Base-by-base conservation (phyloP, 1,140 invertebrate species). In the Anadara kagoshimensis region DNA sequence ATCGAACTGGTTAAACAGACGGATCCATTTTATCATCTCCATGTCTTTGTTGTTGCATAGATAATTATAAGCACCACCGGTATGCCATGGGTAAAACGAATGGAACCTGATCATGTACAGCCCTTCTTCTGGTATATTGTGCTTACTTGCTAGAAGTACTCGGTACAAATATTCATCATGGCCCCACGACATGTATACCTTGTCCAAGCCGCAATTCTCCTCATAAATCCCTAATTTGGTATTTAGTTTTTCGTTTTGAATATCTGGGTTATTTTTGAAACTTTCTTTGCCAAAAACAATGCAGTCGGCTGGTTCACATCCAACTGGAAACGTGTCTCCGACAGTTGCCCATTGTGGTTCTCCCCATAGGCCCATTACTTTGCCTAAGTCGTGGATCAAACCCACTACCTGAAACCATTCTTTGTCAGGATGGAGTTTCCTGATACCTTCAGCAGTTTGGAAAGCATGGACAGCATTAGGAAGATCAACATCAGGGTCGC, bases 331-430 rank as follows among this genome's bases (percentile, higher is more conserved):
- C 0, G 97, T 99, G 88, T 99, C 98, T 0, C 97, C 97, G 11
- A 98, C 96, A 1, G 97, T 95, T 18, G 95, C 95, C 96, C 96
- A 99, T 86, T 89, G 88, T 10, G 96, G 95, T 87, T 98, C 97
- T 24, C 92, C 94, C 87, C 95, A 97, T 82, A 98, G 94, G 4
- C 95, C 96, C 96, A 99, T 97, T 5, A 97, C 90, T 57, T 87
- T 87, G 67, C 97, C 97, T 41, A 97, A 88, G 88, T 99, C 97
- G 85, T 99, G 97, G 58, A 99, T 96, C 0, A 99, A 91, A 3
- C 97, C 97, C 16, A 94, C 96, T 1, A 99, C 90, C 75, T 99
- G 97, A 80, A 99, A 94, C 97, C 97, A 99, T 83, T 97, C 96
- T 44, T 89, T 83, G 70, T 97, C 91, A 0, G 97, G 97, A 88